Conservation (phyloP, 2,797 vertebrate species). For the Selene dorsalis region DNA sequence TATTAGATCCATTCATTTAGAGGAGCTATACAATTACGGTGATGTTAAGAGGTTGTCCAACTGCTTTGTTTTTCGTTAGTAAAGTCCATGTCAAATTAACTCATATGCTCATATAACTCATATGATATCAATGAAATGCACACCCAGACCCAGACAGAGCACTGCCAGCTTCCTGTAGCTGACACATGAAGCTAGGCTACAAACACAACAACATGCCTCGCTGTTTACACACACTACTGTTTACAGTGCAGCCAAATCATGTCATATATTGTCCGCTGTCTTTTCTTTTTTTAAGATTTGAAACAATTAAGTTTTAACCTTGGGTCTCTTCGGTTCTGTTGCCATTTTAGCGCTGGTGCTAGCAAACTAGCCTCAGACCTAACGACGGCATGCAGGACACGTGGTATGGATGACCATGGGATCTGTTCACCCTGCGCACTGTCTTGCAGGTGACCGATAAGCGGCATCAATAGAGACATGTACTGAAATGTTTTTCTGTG, state of each 20-base stretch:
- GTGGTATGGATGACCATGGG: no score
- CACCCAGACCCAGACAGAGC: no score
- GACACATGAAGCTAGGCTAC: no score
- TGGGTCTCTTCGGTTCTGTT: conserved; percentile 73
- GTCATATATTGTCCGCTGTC: no score
- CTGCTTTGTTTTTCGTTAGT: background rate
- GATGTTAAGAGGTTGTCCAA: background rate
- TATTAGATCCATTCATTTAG: background rate
- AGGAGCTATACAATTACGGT: background rate
- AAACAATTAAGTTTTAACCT: conserved; percentile 61
- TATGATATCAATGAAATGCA: no score
- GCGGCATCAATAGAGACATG: no score
- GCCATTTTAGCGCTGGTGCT: conserved; percentile 64
- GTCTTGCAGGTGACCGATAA: no score
- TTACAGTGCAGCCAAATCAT: background rate
- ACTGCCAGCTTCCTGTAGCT: background rate
- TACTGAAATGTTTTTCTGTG: no score
- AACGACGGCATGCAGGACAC: background rate
- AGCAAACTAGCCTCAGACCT: conserved; percentile 10
- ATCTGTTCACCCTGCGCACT: no score
- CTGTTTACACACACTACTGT: background rate
- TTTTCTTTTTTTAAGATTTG: background rate
- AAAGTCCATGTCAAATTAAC: no score
- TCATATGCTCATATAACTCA: no score
- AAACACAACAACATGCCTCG: background rate